Percentiles rank a stretch among this genome's conserved stretches.
phyloP scores from a whole-genome alignment of 2,888 invertebrate genomes.

The Acleris holmiana region DNA sequence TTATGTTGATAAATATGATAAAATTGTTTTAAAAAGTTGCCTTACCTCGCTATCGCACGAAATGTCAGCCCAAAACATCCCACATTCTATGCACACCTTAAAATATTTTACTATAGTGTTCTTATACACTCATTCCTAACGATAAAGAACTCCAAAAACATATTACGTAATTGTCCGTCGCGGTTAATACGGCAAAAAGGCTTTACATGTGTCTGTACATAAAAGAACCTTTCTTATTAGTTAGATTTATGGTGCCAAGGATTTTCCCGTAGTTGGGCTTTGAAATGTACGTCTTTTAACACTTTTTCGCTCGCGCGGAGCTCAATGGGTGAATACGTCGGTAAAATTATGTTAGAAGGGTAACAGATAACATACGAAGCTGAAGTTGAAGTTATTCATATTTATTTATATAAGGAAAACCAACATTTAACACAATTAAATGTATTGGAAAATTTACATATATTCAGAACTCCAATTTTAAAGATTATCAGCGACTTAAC shows the following conservation, averaged over 20 bases:
- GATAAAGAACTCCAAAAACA: conserved; percentile 18
- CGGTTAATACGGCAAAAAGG: conserved; percentile 30
- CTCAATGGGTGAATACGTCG: conserved; percentile 50
- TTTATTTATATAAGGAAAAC: too few relatives aligned
- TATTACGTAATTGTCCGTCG: conserved; percentile 32
- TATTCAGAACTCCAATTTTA: too few relatives aligned
- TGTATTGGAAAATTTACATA: too few relatives aligned
- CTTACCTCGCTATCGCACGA: too few relatives aligned
- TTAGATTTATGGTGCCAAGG: conserved; percentile 54
- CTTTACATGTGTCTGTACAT: conserved; percentile 28
- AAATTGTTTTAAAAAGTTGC: too few relatives aligned
- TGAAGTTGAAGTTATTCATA: too few relatives aligned
- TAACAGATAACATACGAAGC: too few relatives aligned
- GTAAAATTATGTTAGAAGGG: conserved; percentile 20
- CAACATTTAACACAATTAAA: too few relatives aligned
- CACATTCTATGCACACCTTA: not conserved
- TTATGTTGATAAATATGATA: too few relatives aligned
- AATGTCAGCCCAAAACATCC: too few relatives aligned
- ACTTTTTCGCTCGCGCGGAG: conserved; percentile 51
- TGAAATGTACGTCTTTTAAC: conserved; percentile 53
- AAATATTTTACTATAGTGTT: not conserved
- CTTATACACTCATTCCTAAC: not conserved
- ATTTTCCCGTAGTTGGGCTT: conserved; percentile 55
- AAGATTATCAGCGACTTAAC: too few relatives aligned
- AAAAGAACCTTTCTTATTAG: conserved; percentile 41